These are phyloP conservation scores for Campoletis sonorensis DNA, from an alignment of 1,140 invertebrate species.

Conservation along the genomic window DNA sequence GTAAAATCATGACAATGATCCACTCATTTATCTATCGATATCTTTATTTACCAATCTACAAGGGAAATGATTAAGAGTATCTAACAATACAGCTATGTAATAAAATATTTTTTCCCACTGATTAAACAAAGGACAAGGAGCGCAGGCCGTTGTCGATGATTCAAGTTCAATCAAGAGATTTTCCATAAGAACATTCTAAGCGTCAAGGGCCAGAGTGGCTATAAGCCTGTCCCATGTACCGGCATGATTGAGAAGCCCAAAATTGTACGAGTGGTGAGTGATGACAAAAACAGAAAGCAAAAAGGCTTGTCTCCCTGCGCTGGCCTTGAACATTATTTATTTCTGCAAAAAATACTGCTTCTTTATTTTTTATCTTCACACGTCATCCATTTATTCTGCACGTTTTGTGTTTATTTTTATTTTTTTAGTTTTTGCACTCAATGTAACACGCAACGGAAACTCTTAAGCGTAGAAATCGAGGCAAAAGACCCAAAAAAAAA, in stretches of 20 bases:
- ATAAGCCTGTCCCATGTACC: constrained; percentile 43
- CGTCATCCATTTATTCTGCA: constrained; percentile 6
- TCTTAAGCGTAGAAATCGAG: neutral
- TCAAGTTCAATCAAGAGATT: constrained; percentile 2
- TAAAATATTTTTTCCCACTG: neutral
- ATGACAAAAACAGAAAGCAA: neutral
- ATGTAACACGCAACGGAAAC: constrained; percentile 42
- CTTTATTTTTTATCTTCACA: neutral
- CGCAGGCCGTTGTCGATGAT: constrained; percentile 53
- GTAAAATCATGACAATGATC: too few relatives aligned
- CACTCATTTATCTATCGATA: too few relatives aligned
- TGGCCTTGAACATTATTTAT: neutral
- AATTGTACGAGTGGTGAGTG: constrained; percentile 65
- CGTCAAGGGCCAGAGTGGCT: constrained; percentile 13
- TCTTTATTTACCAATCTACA: too few relatives aligned
- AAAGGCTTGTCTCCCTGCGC: constrained; percentile 43
- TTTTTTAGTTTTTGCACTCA: constrained; percentile 63
- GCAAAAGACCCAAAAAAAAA: constrained; percentile 41
- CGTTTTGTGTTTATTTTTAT: constrained; percentile 54
- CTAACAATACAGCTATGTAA: neutral
- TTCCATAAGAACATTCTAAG: neutral
- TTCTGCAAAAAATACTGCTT: too few relatives aligned
- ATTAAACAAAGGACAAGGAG: constrained; percentile 32
- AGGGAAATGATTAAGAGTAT: too few relatives aligned
- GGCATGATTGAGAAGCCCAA: constrained; percentile 68